These are phyloP conservation scores for Brachyistius frenatus DNA, from an alignment of 2,113 vertebrate genomes.

Conservation along the genomic window DNA sequence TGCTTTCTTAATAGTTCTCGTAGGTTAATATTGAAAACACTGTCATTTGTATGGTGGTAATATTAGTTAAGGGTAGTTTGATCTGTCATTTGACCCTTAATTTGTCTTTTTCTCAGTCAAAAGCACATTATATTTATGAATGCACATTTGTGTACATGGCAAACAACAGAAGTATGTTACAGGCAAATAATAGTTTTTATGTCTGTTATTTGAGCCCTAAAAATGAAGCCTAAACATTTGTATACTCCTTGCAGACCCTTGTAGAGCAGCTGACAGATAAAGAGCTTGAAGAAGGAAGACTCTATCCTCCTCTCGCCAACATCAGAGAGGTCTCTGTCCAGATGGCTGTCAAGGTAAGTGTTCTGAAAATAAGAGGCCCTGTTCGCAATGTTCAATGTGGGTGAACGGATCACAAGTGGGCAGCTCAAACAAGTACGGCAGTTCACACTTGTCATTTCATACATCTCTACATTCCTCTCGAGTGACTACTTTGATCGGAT, in stretches of 20 bases:
- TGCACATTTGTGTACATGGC: neutral
- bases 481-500: no score
- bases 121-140: neutral
- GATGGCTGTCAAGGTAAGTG: slow-evolving; percentile 92
- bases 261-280: slow-evolving; percentile 89
- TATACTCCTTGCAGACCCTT: slow-evolving; percentile 84
- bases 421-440: no score
- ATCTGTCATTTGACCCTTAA: neutral
- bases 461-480: no score
- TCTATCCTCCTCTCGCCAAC: slow-evolving; percentile 93
- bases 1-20: no score
- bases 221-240: slow-evolving; percentile 9
- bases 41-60: slow-evolving; percentile 1
- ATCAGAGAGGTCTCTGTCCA: slow-evolving; percentile 96
- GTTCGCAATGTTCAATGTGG: no score
- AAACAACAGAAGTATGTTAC: neutral
- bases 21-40: neutral
- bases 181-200: neutral
- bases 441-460: no score
- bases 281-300: slow-evolving; percentile 90
- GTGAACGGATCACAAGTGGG: no score
- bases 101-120: neutral
- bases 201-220: neutral
- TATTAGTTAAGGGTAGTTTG: neutral
- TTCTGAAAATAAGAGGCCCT: neutral